phyloP scores from a whole-genome alignment of 2,797 vertebrate species.

The Lagorchestes hirsutus region DNA sequence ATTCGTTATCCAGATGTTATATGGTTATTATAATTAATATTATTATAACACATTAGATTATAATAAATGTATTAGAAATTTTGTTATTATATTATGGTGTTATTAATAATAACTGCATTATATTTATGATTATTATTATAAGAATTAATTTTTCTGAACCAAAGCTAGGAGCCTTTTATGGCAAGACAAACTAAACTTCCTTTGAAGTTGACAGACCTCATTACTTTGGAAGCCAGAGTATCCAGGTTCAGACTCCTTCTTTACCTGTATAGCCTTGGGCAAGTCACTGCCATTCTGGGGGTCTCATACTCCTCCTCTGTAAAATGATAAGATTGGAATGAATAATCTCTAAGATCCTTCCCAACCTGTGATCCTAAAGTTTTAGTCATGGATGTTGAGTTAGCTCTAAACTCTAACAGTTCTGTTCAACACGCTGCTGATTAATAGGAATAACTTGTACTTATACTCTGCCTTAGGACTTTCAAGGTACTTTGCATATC shows the following conservation, averaged over 20 bases:
- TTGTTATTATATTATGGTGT: background rate
- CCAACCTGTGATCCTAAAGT: background rate
- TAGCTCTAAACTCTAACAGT: background rate
- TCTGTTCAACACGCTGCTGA: background rate
- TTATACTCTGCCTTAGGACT: background rate
- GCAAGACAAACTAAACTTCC: background rate
- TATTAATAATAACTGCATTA: background rate
- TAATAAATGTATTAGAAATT: background rate
- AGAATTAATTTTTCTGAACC: background rate
- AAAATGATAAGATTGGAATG: background rate
- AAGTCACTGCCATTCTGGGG: background rate
- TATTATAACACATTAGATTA: background rate
- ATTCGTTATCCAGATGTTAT: background rate
- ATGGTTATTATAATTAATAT: background rate
- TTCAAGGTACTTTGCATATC: background rate
- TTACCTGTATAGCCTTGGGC: background rate
- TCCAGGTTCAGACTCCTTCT: background rate
- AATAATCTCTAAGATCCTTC: background rate
- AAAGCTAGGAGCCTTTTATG: background rate
- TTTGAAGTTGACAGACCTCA: background rate
- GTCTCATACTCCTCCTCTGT: background rate
- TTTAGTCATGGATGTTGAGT: background rate
- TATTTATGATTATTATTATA: background rate
- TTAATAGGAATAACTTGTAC: background rate
- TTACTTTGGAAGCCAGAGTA: background rate